These are phyloP conservation scores for Planococcus citri DNA, from an alignment of 1,140 invertebrate genomes.

Conservation along the genomic window DNA sequence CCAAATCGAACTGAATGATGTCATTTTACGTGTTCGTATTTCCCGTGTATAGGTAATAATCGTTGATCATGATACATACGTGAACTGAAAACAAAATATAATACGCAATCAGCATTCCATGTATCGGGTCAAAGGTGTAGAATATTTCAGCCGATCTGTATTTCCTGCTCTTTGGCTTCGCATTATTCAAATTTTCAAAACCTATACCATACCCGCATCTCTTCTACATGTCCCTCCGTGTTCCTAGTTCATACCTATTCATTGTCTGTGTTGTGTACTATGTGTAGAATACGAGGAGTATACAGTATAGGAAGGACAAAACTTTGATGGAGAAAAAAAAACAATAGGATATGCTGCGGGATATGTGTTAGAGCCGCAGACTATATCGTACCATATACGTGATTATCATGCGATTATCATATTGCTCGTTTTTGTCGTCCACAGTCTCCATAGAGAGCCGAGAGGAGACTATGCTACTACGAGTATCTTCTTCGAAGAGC, in stretches of 20 bases:
- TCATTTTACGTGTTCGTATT: no score
- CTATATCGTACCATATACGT: neutral
- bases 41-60: no score
- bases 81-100: neutral
- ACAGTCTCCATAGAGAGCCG: neutral
- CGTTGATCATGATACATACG: neutral
- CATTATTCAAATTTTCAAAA: neutral
- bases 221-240: neutral
- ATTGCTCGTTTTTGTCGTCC: neutral
- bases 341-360: slow-evolving; percentile 12
- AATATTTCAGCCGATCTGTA: neutral
- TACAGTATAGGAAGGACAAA: no score
- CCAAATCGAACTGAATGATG: no score
- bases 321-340: neutral
- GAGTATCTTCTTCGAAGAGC: neutral
- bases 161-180: neutral
- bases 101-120: neutral
- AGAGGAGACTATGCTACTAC: neutral
- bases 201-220: neutral
- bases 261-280: no score
- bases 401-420: slow-evolving; percentile 19
- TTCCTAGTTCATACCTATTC: no score
- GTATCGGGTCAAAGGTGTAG: neutral
- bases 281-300: no score
- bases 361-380: slow-evolving; percentile 10